These are phyloP conservation scores for Gymnorhina tibicen DNA, from an alignment of 2,113 vertebrate species.

Conservation along the genomic window DNA sequence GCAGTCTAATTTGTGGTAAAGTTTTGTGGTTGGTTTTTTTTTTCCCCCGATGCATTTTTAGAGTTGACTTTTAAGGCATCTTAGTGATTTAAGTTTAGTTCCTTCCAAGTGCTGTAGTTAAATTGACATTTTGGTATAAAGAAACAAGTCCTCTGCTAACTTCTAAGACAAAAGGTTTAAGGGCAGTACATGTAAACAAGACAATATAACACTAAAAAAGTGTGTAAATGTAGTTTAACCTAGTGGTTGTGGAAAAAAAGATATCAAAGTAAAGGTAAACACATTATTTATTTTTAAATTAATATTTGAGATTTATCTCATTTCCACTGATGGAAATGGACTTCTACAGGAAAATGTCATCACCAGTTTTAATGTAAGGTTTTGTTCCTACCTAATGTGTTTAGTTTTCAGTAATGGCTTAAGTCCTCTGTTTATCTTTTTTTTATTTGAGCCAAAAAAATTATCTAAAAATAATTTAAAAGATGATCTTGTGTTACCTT, in stretches of 20 bases:
- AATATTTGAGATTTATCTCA: background rate
- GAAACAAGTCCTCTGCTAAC: background rate
- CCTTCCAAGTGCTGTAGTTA: background rate
- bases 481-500: background rate
- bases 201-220: background rate
- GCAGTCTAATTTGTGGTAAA: background rate
- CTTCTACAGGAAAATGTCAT: background rate
- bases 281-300: background rate
- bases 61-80: background rate
- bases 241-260: background rate
- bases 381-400: background rate
- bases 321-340: background rate
- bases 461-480: background rate
- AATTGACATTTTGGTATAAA: background rate
- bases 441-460: background rate
- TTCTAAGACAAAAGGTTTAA: background rate
- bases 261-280: background rate
- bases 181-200: background rate
- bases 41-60: background rate
- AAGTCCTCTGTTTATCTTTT: background rate
- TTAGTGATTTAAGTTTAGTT: background rate
- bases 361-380: background rate
- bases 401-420: background rate
- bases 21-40: background rate
- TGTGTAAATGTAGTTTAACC: background rate